These are phyloP conservation scores for Grantiella picta DNA, from an alignment of 2,113 vertebrate genomes.

Conservation along the genomic window DNA sequence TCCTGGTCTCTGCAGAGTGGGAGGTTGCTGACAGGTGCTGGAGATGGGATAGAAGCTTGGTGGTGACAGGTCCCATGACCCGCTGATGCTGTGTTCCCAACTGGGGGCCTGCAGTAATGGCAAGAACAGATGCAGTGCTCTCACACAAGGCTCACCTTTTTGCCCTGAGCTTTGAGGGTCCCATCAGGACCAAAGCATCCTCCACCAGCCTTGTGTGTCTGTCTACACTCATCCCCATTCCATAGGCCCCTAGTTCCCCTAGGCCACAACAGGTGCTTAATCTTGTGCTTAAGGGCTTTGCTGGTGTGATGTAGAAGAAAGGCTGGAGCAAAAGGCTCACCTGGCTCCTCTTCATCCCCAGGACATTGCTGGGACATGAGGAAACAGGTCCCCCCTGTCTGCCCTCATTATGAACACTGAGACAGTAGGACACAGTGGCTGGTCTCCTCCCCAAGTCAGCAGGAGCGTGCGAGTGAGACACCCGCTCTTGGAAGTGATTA, in stretches of 20 bases:
- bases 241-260: accelerated
- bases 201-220: accelerated
- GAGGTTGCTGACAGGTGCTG: not conserved
- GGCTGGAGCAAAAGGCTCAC: not conserved
- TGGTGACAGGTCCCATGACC: not conserved
- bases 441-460: not conserved
- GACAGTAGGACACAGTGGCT: accelerated
- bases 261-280: not conserved
- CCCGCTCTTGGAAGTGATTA: not conserved
- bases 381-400: not conserved
- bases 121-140: not conserved
- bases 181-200: not conserved
- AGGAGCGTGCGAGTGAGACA: not conserved
- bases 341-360: not conserved
- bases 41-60: not conserved
- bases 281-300: not conserved
- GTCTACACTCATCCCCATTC: not conserved
- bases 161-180: not conserved
- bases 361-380: not conserved
- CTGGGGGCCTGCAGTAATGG: not conserved
- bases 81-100: accelerated
- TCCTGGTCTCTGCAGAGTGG: not conserved
- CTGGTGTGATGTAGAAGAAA: not conserved
- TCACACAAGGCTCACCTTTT: not conserved
- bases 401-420: accelerated